Evolutionary conservation across 1,140 invertebrate genomes (phyloP).

Genomic region (Himalopsyche phryganea): DNA sequence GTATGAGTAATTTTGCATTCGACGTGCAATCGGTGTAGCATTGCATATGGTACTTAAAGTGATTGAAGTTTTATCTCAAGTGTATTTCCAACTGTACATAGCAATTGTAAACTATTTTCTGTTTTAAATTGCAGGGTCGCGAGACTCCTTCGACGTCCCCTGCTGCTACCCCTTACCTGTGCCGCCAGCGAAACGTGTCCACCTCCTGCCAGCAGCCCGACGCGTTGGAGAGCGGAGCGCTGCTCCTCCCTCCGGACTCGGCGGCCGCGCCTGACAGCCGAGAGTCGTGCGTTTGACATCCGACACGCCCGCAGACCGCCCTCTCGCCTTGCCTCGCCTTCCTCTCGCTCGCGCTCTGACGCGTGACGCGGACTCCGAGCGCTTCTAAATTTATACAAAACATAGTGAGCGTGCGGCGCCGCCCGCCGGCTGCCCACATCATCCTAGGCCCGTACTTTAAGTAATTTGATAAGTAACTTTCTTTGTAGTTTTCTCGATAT

Average conservation of each 20-base stretch:
- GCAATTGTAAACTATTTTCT: too few relatives aligned
- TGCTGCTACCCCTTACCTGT: slow-evolving; percentile 72
- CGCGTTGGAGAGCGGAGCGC: slow-evolving; percentile 26
- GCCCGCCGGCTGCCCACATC: too few relatives aligned
- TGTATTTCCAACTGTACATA: too few relatives aligned
- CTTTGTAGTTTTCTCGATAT: too few relatives aligned
- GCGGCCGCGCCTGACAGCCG: background rate
- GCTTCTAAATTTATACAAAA: background rate
- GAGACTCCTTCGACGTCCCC: slow-evolving; percentile 72
- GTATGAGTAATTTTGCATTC: too few relatives aligned
- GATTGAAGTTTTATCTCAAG: too few relatives aligned
- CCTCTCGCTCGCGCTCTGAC: background rate
- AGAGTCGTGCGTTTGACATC: slow-evolving; percentile 31
- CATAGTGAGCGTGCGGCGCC: background rate
- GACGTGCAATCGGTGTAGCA: too few relatives aligned
- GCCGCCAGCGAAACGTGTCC: slow-evolving; percentile 62
- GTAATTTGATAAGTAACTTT: too few relatives aligned
- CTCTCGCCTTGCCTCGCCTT: background rate
- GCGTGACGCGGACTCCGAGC: background rate
- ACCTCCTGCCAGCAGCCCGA: slow-evolving; percentile 21
- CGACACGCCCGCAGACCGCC: background rate
- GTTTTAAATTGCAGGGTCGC: slow-evolving; percentile 54
- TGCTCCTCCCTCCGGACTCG: slow-evolving; percentile 5
- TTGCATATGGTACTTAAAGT: too few relatives aligned
- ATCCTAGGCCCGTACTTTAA: too few relatives aligned